These are phyloP conservation scores for Eurypyga helias DNA, from an alignment of 2,113 vertebrate species.

Conservation along the genomic window DNA sequence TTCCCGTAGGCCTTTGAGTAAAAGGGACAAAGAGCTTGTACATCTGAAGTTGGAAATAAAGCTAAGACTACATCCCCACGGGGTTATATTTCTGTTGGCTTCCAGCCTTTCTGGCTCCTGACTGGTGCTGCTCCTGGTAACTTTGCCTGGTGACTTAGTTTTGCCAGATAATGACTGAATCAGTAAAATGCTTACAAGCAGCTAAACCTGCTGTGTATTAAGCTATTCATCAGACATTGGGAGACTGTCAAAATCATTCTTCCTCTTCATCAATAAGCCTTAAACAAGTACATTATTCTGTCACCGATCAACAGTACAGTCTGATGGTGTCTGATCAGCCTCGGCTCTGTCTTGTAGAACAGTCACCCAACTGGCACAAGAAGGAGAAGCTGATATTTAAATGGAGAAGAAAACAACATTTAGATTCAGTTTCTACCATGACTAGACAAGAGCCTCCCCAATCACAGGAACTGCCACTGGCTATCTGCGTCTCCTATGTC, in stretches of 20 bases:
- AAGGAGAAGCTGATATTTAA: background rate
- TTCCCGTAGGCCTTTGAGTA: background rate
- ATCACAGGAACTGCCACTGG: background rate
- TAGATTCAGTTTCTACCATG: background rate
- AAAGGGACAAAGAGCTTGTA: background rate
- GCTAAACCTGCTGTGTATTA: background rate
- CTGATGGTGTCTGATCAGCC: background rate
- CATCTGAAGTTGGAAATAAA: background rate
- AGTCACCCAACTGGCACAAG: background rate
- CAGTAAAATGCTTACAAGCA: background rate
- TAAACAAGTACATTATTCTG: background rate
- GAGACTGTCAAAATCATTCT: background rate
- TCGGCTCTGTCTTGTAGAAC: background rate
- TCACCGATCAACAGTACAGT: background rate
- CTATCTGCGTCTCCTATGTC: background rate
- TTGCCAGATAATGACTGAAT: background rate
- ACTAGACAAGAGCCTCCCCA: background rate
- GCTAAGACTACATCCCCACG: background rate
- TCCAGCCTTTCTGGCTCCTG: background rate
- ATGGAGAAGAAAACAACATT: background rate
- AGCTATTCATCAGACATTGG: background rate
- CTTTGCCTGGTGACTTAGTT: background rate
- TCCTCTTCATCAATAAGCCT: background rate
- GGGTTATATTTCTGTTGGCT: background rate
- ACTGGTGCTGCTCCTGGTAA: background rate